Base-by-base conservation (phyloP, 92 coral and sea anemone species). In the Chrysogorgia sp. region DNA sequence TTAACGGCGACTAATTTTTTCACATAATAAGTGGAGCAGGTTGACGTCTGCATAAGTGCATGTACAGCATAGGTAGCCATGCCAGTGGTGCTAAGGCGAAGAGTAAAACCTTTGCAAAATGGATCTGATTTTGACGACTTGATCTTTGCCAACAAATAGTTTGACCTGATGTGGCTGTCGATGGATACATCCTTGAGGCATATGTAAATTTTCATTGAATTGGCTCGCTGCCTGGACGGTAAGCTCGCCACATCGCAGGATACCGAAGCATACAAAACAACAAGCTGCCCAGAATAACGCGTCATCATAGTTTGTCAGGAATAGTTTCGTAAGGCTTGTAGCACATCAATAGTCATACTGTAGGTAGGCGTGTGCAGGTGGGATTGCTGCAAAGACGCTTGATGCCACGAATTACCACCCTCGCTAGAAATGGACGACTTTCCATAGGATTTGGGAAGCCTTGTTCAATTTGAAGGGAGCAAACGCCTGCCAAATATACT, bases 241-340 rank as follows among this genome's bases (percentile, higher is more conserved):
- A 43, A 43, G 17, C 50, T 43, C 50, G 17, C 50, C 50, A 43
- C 50, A 43, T 43, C 50, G 50, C 50, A n/a, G n/a, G n/a, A n/a
- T n/a, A n/a, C n/a, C n/a, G n/a, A n/a, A n/a, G n/a, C n/a, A n/a
- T n/a, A n/a, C n/a, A n/a, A n/a, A n/a, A n/a, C n/a, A n/a, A n/a
- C n/a, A n/a, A n/a, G n/a, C n/a, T n/a, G 50, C 50, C 50, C 50
- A 43, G 50, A 43, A 43, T 43, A 43, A 43, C 9, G 50, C 50
- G 50, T 43, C 50, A 17, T 43, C 50, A 17, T 43, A 43, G 50
- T 43, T 43, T 43, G 50, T 17, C 9, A 43, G 50, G 17, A 9
- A 17, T 17, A 17, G 10, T 43, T 43, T 17, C 9, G 9, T 43
- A 8, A n/a, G n/a, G n/a, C n/a, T n/a, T n/a, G n/a, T n/a, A 43